Evolutionary conservation across 2,797 vertebrate genomes (phyloP).

Genomic region (Tragopan temminckii): DNA sequence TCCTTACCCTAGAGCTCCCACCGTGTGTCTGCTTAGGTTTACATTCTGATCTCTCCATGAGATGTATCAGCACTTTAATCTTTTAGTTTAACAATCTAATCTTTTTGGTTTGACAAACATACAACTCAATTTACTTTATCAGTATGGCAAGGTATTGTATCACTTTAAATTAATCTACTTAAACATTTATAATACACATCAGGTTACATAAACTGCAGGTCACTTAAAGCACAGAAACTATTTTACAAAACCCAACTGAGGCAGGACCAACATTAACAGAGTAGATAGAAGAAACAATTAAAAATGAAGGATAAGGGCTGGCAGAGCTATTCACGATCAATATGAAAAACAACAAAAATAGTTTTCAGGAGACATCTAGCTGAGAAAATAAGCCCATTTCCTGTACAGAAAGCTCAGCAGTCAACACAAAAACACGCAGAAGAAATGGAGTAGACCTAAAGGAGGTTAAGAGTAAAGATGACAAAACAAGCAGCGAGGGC

Average conservation of each 20-base stretch:
- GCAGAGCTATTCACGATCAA: not conserved
- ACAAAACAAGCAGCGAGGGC: not conserved
- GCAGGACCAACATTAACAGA: not conserved
- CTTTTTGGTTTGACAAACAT: not conserved
- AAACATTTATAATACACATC: not conserved
- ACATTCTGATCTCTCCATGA: not conserved
- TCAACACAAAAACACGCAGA: not conserved
- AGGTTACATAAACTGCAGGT: not conserved
- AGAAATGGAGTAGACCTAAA: not conserved
- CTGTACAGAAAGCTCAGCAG: constrained; percentile 22
- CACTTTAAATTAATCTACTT: not conserved
- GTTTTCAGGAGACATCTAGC: not conserved
- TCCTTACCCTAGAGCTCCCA: not conserved
- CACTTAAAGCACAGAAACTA: not conserved
- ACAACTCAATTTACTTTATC: not conserved
- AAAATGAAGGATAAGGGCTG: not conserved
- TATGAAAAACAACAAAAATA: not conserved
- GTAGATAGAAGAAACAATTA: constrained; percentile 6
- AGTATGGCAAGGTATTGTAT: not conserved
- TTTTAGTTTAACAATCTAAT: not conserved
- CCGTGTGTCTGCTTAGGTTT: accelerated
- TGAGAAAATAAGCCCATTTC: not conserved
- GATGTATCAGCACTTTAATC: not conserved
- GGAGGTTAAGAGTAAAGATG: constrained; percentile 2
- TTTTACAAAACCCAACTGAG: not conserved